phyloP scores from a whole-genome alignment of 2,888 invertebrate species.

The Xestia rhomboidea region DNA sequence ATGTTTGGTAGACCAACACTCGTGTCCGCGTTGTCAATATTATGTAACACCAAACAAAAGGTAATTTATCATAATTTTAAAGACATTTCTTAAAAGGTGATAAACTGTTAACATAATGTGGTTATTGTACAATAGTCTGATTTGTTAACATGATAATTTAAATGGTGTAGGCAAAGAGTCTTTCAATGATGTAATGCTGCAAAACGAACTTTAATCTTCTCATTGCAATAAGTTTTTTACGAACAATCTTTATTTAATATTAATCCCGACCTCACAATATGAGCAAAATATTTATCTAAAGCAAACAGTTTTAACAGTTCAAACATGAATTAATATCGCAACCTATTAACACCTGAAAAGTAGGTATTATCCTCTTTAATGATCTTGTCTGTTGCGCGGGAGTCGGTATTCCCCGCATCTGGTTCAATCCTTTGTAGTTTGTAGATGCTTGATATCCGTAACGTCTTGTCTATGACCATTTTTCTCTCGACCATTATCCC shows the following conservation, averaged over 20 bases:
- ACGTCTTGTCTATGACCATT: slow-evolving; percentile 51
- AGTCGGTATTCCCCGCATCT: slow-evolving; percentile 73
- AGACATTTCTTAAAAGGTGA: slow-evolving; percentile 30
- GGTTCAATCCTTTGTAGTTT: slow-evolving; percentile 48
- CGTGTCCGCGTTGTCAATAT: slow-evolving; percentile 10
- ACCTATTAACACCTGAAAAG: slow-evolving; percentile 30
- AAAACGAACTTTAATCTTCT: not conserved
- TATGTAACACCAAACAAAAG: slow-evolving; percentile 35
- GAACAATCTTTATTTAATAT: not conserved
- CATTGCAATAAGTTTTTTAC: slow-evolving; percentile 3
- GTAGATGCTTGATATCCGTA: slow-evolving; percentile 61
- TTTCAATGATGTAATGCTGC: slow-evolving; percentile 4
- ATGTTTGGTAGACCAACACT: not conserved
- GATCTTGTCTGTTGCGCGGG: slow-evolving; percentile 21
- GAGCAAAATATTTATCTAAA: slow-evolving; percentile 36
- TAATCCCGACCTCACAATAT: slow-evolving; percentile 22
- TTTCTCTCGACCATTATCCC: slow-evolving; percentile 47
- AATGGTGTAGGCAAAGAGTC: not conserved
- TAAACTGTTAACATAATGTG: slow-evolving; percentile 15
- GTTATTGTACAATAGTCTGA: slow-evolving; percentile 23
- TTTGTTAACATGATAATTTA: slow-evolving; percentile 44
- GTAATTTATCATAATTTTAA: slow-evolving; percentile 42
- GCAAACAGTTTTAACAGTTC: slow-evolving; percentile 42
- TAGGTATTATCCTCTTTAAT: slow-evolving; percentile 17
- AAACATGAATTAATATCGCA: slow-evolving; percentile 23